Evolutionary conservation across 2,113 vertebrate genomes (phyloP).

Genomic region (Etheostoma spectabile): DNA sequence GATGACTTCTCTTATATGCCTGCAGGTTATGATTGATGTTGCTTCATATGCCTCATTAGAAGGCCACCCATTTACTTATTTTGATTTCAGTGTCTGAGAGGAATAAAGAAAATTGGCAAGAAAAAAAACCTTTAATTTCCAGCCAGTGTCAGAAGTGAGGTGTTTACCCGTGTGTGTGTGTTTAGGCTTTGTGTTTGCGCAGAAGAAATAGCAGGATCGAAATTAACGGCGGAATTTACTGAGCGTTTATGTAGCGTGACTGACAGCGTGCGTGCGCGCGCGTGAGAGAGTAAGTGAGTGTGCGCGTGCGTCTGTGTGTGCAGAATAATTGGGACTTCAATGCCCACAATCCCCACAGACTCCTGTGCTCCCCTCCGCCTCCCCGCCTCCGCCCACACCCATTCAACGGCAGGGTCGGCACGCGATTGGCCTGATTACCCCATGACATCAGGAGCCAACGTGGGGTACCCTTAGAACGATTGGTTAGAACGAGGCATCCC

Average conservation of each 20-base stretch:
- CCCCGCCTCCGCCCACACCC: slow-evolving; percentile 49
- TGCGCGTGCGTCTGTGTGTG: slow-evolving; percentile 49
- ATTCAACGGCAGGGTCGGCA: slow-evolving; percentile 51
- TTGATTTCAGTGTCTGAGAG: slow-evolving; percentile 43
- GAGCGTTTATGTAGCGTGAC: slow-evolving; percentile 85
- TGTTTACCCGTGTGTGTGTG: slow-evolving; percentile 34
- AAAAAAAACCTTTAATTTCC: slow-evolving; percentile 38
- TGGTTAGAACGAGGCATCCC: slow-evolving; percentile 51
- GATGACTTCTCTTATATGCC: not conserved
- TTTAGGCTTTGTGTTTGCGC: not conserved
- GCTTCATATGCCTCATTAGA: slow-evolving; percentile 17
- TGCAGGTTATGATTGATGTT: slow-evolving; percentile 33
- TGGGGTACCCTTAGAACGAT: slow-evolving; percentile 69
- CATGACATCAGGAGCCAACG: slow-evolving; percentile 80
- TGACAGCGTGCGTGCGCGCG: slow-evolving; percentile 66
- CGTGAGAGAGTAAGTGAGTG: not conserved
- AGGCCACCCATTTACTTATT: slow-evolving; percentile 34
- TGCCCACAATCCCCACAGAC: slow-evolving; percentile 87
- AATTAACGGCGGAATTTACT: slow-evolving; percentile 82
- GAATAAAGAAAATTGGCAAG: slow-evolving; percentile 32
- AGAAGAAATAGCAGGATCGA: slow-evolving; percentile 69
- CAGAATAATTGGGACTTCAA: slow-evolving; percentile 87
- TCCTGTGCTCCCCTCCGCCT: slow-evolving; percentile 48
- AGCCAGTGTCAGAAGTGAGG: slow-evolving; percentile 16
- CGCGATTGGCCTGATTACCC: slow-evolving; percentile 61